A percentile compares a stretch with the other conserved stretches of the same genome.
phyloP scores from a whole-genome alignment of 1,140 invertebrate genomes.

The Zaprionus nigranus region DNA sequence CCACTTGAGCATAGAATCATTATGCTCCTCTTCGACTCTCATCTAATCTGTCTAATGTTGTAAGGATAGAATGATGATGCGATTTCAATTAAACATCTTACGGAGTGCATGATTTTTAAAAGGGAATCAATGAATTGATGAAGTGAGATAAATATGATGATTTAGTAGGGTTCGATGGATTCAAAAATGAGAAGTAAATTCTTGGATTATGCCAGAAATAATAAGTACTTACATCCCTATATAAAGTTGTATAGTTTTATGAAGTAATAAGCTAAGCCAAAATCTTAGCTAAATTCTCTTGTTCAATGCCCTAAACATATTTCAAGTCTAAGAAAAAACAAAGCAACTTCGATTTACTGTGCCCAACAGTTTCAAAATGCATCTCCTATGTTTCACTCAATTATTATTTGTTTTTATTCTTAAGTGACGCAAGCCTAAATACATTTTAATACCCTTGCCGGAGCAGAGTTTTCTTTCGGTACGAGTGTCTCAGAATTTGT shows the following conservation, averaged over 20 bases:
- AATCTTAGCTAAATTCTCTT: background rate
- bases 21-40: background rate
- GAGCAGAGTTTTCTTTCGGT: background rate
- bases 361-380: background rate
- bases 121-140: background rate
- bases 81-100: background rate
- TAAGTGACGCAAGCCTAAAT: background rate
- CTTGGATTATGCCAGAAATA: no score
- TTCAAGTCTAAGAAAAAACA: background rate
- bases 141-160: no score
- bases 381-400: background rate
- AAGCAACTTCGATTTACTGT: background rate
- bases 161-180: no score
- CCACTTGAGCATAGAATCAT: conserved; percentile 1
- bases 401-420: background rate
- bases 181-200: no score
- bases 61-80: background rate
- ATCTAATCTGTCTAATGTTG: background rate
- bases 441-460: background rate
- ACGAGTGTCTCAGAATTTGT: background rate
- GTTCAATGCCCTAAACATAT: no score
- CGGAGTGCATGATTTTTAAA: conserved; percentile 1
- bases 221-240: no score
- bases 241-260: no score
- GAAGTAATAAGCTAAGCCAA: background rate